Base-by-base conservation (phyloP, 2,888 invertebrate genomes). In the Tromatobia lineatoria region DNA sequence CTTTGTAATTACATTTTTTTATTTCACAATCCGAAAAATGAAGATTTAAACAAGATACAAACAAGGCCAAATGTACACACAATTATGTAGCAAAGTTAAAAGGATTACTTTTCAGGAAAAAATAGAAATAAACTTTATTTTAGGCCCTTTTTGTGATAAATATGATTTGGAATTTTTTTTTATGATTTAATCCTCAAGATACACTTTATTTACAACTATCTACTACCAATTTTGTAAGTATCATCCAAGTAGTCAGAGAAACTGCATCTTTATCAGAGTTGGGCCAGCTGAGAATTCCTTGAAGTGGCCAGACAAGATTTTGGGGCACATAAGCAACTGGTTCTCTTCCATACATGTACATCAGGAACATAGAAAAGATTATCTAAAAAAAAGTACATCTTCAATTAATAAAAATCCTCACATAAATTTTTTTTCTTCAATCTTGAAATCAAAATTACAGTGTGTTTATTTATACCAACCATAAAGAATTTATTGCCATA, bases 261-360 rank as follows among this genome's bases (percentile, higher is more conserved):
- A 93, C 91, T 4, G 91, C 89, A 86, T 90, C 90, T 42, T 90
- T 88, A 6, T 90, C 85, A 34, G 84, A 57, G 59, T 90, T 88
- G 18, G 93, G 93, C 93, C 93, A 94, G 66, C 91, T 91, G n/a
- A 93, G 78, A 29, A 93, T 34, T 71, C 80, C 80, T 57, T 91
- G 87, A 3, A 93, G 57, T 1, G 92, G 92, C 92, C 92, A 92
- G 1, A 93, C 61, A 25, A 86, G 85, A 47, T 88, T 90, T 61
- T 88, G 87, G 47, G 93, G 90, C 10, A 93, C 79, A 89, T 83
- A 69, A 92, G 87, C 7, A n/a, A 93, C 91, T 50, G 93, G 89
- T 76, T 90, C 91, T 20, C 69, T 90, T 70, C 89, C 87, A 59
- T 92, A 92, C 34, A 89, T 45, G 64, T 87, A 91, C 47, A 91